A percentile compares a stretch with the other conserved stretches of the same genome.
phyloP scores from a whole-genome alignment of 2,113 vertebrate genomes.

The Phainopepla nitens region DNA sequence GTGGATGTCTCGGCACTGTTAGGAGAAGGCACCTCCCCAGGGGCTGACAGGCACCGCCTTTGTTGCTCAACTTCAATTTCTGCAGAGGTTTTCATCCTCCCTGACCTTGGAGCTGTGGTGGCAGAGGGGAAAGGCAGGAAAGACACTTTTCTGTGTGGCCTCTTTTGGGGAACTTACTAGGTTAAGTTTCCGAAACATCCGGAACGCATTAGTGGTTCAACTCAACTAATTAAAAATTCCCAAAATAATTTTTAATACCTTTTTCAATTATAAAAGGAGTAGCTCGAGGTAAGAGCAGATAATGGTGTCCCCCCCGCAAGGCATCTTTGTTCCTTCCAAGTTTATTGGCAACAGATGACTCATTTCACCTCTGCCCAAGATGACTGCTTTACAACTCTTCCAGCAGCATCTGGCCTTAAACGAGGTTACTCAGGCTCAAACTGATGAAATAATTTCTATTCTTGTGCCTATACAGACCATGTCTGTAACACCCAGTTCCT shows the following conservation, averaged over 20 bases:
- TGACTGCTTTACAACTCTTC: not conserved
- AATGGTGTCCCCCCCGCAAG: not conserved
- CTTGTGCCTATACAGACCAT: not conserved
- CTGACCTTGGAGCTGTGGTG: not conserved
- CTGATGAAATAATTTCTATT: constrained; percentile 12
- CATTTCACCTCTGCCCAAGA: not conserved
- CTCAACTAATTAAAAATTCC: constrained; percentile 42
- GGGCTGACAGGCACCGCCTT: not conserved
- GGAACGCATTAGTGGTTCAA: not conserved
- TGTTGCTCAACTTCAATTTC: not conserved
- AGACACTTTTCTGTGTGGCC: not conserved
- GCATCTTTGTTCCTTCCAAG: not conserved
- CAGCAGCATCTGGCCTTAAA: not conserved
- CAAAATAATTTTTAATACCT: constrained; percentile 54
- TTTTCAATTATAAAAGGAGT: constrained; percentile 31
- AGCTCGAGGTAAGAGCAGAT: not conserved
- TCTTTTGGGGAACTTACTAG: not conserved
- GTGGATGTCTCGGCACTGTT: not conserved
- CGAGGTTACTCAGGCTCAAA: not conserved
- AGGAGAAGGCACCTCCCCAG: not conserved
- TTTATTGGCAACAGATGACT: not conserved
- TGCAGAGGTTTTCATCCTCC: not conserved
- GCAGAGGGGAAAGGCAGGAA: not conserved
- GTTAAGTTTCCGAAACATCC: not conserved
- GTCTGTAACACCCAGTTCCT: not conserved